Evolutionary conservation across 2,113 vertebrate genomes (phyloP).

Genomic region (Machaerirhynchus nigripectus): DNA sequence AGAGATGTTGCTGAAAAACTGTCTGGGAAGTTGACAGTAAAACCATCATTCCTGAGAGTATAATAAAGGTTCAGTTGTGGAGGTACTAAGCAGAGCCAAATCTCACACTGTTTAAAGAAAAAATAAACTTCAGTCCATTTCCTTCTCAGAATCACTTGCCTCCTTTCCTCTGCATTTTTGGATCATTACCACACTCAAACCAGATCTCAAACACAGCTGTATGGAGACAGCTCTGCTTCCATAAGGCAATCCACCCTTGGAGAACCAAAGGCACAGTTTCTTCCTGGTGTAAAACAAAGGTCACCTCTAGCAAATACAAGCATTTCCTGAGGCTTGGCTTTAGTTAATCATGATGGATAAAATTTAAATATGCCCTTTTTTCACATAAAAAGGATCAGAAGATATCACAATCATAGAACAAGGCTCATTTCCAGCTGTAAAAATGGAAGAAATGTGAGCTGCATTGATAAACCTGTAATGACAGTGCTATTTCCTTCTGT

Average conservation of each 20-base stretch:
- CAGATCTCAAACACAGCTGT: background rate
- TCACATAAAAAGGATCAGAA: background rate
- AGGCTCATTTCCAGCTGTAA: background rate
- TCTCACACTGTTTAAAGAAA: background rate
- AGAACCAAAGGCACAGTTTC: background rate
- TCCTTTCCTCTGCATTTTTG: constrained; percentile 11
- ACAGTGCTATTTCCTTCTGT: background rate
- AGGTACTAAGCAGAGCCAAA: background rate
- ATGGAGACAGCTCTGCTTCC: background rate
- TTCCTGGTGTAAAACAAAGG: constrained; percentile 12
- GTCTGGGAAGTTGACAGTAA: background rate
- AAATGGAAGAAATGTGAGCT: background rate
- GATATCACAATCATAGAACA: background rate
- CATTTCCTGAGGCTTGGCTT: background rate
- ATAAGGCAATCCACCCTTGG: background rate
- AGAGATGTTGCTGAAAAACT: background rate
- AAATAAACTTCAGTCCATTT: constrained; percentile 11
- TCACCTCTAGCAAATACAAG: background rate
- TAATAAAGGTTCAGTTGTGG: background rate
- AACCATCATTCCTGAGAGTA: background rate
- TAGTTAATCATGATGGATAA: background rate
- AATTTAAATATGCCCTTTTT: constrained; percentile 35
- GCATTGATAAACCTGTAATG: background rate
- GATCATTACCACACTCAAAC: background rate
- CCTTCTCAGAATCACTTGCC: constrained; percentile 1